Evolutionary conservation across 2,113 vertebrate genomes (phyloP).

Genomic region (Megaptera novaeangliae): DNA sequence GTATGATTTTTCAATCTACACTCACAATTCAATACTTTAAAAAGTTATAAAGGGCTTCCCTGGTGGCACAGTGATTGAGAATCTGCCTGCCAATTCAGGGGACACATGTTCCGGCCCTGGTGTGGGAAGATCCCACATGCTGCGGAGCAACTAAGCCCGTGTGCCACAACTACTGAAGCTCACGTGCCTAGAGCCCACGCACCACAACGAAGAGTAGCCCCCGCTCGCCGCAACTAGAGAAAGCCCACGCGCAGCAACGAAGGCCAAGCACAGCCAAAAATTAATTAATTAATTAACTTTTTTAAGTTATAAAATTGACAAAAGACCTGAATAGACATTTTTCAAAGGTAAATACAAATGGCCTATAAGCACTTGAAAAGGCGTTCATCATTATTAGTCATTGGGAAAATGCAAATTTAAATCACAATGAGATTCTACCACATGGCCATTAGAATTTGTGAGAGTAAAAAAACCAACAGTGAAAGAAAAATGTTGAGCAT

Average conservation of each 20-base stretch:
- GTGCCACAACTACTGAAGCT: too few species aligned
- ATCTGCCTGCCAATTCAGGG: too few species aligned
- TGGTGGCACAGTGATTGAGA: too few species aligned
- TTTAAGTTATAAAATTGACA: background rate
- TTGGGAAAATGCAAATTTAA: background rate
- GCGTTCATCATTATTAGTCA: background rate
- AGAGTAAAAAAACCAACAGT: background rate
- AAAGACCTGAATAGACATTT: background rate
- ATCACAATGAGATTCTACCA: background rate
- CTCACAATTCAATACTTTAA: background rate
- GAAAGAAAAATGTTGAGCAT: background rate
- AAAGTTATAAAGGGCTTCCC: too few species aligned
- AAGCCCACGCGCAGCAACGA: too few species aligned
- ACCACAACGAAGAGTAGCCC: too few species aligned
- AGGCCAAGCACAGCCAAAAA: too few species aligned
- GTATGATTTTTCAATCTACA: background rate
- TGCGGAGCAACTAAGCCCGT: too few species aligned
- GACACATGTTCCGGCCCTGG: too few species aligned
- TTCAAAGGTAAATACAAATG: background rate
- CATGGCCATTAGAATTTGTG: background rate
- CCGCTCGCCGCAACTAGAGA: too few species aligned
- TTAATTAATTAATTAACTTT: background rate
- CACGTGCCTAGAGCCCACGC: fast-evolving
- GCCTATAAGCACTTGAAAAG: background rate
- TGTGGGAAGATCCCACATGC: too few species aligned